A percentile compares a stretch with the other conserved stretches of the same genome.
phyloP scores from a whole-genome alignment of 2,113 vertebrate genomes.

The Aspidoscelis tigris region DNA sequence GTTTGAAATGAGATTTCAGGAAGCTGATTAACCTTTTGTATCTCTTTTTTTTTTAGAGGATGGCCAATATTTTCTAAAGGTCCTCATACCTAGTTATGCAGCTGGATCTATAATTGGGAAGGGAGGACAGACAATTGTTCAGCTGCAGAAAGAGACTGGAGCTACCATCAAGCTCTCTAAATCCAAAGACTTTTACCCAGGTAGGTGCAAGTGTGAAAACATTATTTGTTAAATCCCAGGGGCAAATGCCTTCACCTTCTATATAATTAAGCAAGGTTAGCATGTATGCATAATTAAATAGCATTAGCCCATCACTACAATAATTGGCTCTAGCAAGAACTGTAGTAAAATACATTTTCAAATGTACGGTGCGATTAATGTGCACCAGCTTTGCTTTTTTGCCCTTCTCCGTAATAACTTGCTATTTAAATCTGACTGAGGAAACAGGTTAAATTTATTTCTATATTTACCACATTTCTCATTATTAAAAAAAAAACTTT shows the following conservation, averaged over 20 bases:
- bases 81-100: conserved; percentile 92
- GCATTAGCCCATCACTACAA: conserved; percentile 44
- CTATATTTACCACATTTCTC: conserved; percentile 43
- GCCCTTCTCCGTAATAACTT: background rate
- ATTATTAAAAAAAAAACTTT: conserved; percentile 45
- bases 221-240: conserved; percentile 66
- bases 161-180: conserved; percentile 91
- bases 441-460: conserved; percentile 7
- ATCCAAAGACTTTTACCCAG: conserved; percentile 93
- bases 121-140: conserved; percentile 91
- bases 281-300: conserved; percentile 42
- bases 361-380: conserved; percentile 40
- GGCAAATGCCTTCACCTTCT: conserved; percentile 26
- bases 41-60: conserved; percentile 87
- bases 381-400: too few relatives aligned
- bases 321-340: conserved; percentile 35
- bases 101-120: conserved; percentile 93
- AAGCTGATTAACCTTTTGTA: conserved; percentile 71
- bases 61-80: conserved; percentile 92
- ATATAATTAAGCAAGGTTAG: conserved; percentile 5
- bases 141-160: conserved; percentile 90
- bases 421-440: conserved; percentile 12
- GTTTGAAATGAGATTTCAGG: conserved; percentile 53
- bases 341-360: conserved; percentile 45
- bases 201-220: conserved; percentile 79